Base-by-base conservation (phyloP, 1,140 invertebrate species). In the Tribolium castaneum region DNA sequence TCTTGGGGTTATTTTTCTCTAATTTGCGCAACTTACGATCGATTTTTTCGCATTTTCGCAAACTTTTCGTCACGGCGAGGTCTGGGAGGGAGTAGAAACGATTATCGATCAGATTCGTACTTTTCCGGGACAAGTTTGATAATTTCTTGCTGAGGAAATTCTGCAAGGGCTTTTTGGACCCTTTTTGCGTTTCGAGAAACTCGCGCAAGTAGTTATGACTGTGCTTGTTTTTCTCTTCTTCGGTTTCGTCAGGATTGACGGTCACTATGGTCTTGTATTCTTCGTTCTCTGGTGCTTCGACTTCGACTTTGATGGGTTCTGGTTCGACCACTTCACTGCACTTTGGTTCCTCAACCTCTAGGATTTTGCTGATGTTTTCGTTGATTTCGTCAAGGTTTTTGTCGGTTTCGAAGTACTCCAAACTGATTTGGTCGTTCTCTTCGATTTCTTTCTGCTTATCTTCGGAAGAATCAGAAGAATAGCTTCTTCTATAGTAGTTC, bases 41-140 rank as follows among this genome's bases (percentile, higher is more conserved):
- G 81, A 92, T 92, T 80, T 87, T 89, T 84, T 92, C 91, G 45
- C 90, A 92, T 80, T 91, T 91, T 80, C 90, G 89, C 25, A 92
- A 88, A 79, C 89, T 91, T 82, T 91, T 91, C 70, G 91, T 89
- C 34, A 91, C 90, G 56, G 91, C 91, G 30, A 92, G 90, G 85
- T 92, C 91, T 6, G 91, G 92, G 74, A 93, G 84, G 3, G 91
- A 92, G 83, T 91, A 90, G 80, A 92, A 93, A 83, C 92, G 91
- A 85, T 92, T 92, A 86, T 91, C 90, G 66, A 88, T 87, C 74
- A 90, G 84, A 54, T 89, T 90, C 6, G 88, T 79, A 9, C 80
- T 79, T 59, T 80, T 81, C 6, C 83, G 78, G 6, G 85, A 85
- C 14, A 86, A 81, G 51, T 86, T 82, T 3, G 85, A 83, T n/a